phyloP scores from a whole-genome alignment of 2,113 vertebrate genomes.

The Perca flavescens region DNA sequence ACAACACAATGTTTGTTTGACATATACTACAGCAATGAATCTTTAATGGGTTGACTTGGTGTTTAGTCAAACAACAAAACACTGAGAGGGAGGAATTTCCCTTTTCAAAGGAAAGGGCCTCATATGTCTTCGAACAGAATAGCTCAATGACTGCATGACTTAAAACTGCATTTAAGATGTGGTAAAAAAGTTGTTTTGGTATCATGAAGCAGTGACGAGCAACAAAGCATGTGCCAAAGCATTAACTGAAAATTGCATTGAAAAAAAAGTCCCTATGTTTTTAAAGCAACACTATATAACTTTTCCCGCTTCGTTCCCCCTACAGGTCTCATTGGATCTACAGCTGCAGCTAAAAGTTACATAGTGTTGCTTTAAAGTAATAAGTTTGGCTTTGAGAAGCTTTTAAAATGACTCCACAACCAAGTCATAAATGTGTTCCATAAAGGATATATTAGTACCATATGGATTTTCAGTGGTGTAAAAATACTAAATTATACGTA shows the following conservation, averaged over 20 bases:
- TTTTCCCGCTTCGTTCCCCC: too few relatives aligned
- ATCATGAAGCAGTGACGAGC: background rate
- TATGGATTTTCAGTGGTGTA: background rate
- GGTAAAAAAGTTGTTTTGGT: constrained; percentile 3
- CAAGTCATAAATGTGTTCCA: background rate
- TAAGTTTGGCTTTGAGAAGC: background rate
- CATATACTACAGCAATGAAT: constrained; percentile 23
- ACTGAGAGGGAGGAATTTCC: background rate
- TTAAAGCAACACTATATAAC: background rate
- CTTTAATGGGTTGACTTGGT: constrained; percentile 21
- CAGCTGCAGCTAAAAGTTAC: too few relatives aligned
- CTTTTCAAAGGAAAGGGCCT: background rate
- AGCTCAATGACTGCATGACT: background rate
- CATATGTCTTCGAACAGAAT: background rate
- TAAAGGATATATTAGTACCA: background rate
- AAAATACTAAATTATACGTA: background rate
- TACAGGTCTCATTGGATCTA: too few relatives aligned
- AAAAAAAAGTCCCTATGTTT: background rate
- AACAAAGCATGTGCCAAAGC: background rate
- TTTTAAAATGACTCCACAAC: background rate
- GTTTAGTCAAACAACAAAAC: constrained; percentile 26
- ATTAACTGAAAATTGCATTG: background rate
- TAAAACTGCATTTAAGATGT: constrained; percentile 15
- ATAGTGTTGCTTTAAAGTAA: background rate
- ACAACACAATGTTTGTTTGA: constrained; percentile 27